These are phyloP conservation scores for Drosophila siamana DNA, from an alignment of 2,888 invertebrate genomes.

Conservation along the genomic window DNA sequence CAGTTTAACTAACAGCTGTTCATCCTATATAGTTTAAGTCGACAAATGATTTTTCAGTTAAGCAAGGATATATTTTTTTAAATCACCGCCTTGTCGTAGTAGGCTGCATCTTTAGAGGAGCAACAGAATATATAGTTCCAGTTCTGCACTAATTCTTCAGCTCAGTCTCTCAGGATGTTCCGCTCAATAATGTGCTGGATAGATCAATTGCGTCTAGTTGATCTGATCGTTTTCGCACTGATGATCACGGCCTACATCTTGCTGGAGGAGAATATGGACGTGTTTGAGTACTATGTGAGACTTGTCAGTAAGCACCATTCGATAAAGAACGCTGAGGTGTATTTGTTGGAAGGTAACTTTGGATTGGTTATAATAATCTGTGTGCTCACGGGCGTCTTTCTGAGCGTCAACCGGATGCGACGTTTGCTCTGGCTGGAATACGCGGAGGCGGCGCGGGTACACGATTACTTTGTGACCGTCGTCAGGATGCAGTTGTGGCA, in stretches of 20 bases:
- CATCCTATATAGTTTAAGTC: too few species aligned
- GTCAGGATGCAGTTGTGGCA: neutral
- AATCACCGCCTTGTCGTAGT: too few species aligned
- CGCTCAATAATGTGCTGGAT: too few species aligned
- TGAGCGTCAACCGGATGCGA: neutral
- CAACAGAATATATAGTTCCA: too few species aligned
- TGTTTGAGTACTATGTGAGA: neutral
- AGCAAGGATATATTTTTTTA: too few species aligned
- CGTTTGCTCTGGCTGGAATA: neutral
- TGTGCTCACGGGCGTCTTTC: neutral
- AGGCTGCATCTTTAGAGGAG: too few species aligned
- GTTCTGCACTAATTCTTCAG: too few species aligned
- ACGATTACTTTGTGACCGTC: neutral
- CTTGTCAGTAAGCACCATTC: neutral
- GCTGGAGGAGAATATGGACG: neutral
- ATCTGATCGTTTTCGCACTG: neutral
- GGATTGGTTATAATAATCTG: too few species aligned
- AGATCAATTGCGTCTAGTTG: neutral
- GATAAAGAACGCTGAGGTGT: neutral
- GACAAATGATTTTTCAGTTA: too few species aligned
- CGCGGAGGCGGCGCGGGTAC: neutral
- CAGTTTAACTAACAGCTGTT: too few species aligned
- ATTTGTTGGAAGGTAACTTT: neutral
- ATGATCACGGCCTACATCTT: neutral
- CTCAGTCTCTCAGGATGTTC: too few species aligned